Evolutionary conservation across 2,888 invertebrate genomes (phyloP).

Genomic region (Trypoxylon attenuatum): DNA sequence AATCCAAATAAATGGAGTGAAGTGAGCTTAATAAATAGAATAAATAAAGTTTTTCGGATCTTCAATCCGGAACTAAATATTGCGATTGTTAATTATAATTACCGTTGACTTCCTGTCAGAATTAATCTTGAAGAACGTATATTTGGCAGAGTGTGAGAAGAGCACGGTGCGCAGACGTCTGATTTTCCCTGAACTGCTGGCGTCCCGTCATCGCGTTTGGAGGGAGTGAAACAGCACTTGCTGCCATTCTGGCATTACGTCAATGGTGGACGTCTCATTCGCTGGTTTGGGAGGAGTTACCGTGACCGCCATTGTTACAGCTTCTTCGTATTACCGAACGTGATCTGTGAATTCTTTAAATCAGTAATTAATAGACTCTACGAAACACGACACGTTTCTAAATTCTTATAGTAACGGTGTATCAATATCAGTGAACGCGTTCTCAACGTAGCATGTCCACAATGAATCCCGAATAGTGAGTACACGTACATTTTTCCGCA

Average conservation of each 20-base stretch:
- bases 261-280: constrained; percentile 66
- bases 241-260: constrained; percentile 71
- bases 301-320: constrained; percentile 70
- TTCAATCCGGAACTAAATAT: too few relatives aligned
- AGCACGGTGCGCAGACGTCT: constrained; percentile 43
- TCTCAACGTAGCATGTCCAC: constrained; percentile 73
- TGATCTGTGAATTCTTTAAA: constrained; percentile 47
- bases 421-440: constrained; percentile 40
- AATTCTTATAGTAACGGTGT: constrained; percentile 18
- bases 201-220: constrained; percentile 26
- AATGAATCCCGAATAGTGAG: constrained; percentile 76
- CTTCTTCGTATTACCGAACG: constrained; percentile 53
- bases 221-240: constrained; percentile 54
- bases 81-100: too few relatives aligned
- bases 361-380: constrained; percentile 31
- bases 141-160: too few relatives aligned
- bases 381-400: constrained; percentile 19
- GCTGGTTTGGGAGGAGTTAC: constrained; percentile 69
- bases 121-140: too few relatives aligned
- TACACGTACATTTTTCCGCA: constrained; percentile 57
- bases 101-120: too few relatives aligned
- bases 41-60: too few relatives aligned
- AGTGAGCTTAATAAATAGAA: too few relatives aligned
- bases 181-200: constrained; percentile 21
- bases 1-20: too few relatives aligned